These are phyloP conservation scores for Periplaneta americana DNA, from an alignment of 1,140 invertebrate species.

Conservation along the genomic window DNA sequence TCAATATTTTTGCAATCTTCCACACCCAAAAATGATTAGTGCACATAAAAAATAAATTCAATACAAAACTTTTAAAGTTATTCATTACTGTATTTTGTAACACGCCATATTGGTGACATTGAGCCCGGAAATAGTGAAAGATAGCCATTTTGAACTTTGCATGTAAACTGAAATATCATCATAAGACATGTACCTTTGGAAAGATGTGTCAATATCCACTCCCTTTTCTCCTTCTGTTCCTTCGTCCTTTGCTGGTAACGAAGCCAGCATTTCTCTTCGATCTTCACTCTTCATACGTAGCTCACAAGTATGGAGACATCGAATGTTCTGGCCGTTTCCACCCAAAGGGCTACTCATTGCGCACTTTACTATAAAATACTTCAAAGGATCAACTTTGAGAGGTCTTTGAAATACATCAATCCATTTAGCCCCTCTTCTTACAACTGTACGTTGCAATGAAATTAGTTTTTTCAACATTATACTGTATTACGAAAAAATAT, in stretches of 20 bases:
- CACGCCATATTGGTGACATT: background rate
- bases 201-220: slow-evolving; percentile 48
- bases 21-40: background rate
- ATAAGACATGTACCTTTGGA: slow-evolving; percentile 10
- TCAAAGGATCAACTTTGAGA: background rate
- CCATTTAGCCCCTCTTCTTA: background rate
- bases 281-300: slow-evolving; percentile 45
- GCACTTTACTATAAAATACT: background rate
- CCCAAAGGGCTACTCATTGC: background rate
- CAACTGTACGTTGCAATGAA: background rate
- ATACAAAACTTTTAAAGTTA: background rate
- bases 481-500: too few species aligned
- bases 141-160: background rate
- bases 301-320: slow-evolving; percentile 35
- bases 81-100: too few species aligned
- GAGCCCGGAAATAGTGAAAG: background rate
- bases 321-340: background rate
- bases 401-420: background rate
- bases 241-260: slow-evolving; percentile 51
- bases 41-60: background rate
- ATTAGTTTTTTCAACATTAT: background rate
- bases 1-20: too few species aligned
- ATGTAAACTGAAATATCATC: background rate
- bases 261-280: slow-evolving; percentile 46
- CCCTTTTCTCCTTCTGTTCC: slow-evolving; percentile 60